These are phyloP conservation scores for Acromyrmex echinatior DNA, from an alignment of 1,140 invertebrate species.

Conservation along the genomic window DNA sequence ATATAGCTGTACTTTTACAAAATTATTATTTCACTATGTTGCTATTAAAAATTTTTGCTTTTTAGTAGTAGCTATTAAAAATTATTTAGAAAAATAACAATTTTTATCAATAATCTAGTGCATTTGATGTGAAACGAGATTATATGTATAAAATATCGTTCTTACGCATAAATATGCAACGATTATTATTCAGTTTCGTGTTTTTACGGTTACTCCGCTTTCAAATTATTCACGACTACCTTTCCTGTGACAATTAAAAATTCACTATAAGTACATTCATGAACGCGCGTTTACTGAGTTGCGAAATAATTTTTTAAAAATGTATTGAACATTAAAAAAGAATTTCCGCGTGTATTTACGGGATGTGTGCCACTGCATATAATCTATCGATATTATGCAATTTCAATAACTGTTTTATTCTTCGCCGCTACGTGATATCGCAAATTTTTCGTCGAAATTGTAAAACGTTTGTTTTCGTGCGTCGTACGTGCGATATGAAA, in stretches of 20 bases:
- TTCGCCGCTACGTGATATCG: constrained; percentile 52
- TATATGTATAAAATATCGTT: constrained; percentile 34
- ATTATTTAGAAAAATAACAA: not conserved
- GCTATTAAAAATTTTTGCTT: not conserved
- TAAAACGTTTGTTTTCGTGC: constrained; percentile 51
- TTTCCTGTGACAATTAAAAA: constrained; percentile 43
- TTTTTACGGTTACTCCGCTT: constrained; percentile 43
- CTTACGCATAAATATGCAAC: constrained; percentile 32
- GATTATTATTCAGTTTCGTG: constrained; percentile 38
- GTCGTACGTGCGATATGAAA: constrained; percentile 50
- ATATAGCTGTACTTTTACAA: not conserved
- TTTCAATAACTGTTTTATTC: constrained; percentile 44
- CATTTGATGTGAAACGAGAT: constrained; percentile 33
- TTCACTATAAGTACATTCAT: constrained; percentile 40
- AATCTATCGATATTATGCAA: constrained; percentile 57
- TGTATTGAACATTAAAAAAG: constrained; percentile 34
- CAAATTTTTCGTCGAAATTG: constrained; percentile 50
- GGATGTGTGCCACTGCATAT: constrained; percentile 18
- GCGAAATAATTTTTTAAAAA: constrained; percentile 48
- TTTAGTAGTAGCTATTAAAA: constrained; percentile 9
- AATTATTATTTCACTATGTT: not conserved
- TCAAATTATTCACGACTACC: constrained; percentile 39
- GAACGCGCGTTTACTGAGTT: constrained; percentile 33
- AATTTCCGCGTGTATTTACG: not conserved
- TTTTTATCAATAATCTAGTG: constrained; percentile 2